phyloP scores from a whole-genome alignment of 92 coral and sea anemone species.

The Parazoanthus swiftii region DNA sequence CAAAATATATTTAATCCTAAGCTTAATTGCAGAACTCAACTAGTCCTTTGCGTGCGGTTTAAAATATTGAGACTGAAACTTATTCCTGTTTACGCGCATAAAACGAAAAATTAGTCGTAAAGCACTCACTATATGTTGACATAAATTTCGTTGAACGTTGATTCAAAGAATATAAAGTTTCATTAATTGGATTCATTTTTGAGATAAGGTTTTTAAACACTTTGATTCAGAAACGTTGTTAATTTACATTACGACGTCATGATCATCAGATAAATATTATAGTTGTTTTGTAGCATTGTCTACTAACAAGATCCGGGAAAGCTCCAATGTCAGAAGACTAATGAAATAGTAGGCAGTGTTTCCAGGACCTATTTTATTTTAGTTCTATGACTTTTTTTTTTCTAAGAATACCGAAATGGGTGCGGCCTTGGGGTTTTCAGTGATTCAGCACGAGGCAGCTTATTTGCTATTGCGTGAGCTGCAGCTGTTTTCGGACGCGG shows the following conservation, averaged over 20 bases:
- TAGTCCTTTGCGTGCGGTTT: not conserved
- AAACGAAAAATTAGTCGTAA: not conserved
- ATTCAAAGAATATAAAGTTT: too few relatives aligned
- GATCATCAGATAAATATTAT: not conserved
- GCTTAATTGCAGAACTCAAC: not conserved
- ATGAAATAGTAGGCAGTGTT: not conserved
- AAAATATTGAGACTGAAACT: not conserved
- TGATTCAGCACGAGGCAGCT: not conserved
- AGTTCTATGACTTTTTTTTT: not conserved
- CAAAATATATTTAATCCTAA: not conserved
- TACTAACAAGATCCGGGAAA: not conserved
- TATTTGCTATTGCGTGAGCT: slow-evolving; percentile 18
- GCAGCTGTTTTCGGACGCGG: not conserved
- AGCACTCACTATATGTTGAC: not conserved
- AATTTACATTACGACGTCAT: too few relatives aligned
- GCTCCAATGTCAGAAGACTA: not conserved
- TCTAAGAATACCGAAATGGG: not conserved
- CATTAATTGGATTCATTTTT: too few relatives aligned
- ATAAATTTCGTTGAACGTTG: too few relatives aligned
- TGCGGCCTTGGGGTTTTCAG: not conserved
- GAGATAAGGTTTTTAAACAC: too few relatives aligned
- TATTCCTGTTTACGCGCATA: not conserved
- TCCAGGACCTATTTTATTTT: not conserved
- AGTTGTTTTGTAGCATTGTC: not conserved
- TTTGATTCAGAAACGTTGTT: too few relatives aligned